Evolutionary conservation across 2,113 vertebrate genomes (phyloP), one percentile per base, ranked within the genome.

Genomic region (Marmota flaviventris): DNA sequence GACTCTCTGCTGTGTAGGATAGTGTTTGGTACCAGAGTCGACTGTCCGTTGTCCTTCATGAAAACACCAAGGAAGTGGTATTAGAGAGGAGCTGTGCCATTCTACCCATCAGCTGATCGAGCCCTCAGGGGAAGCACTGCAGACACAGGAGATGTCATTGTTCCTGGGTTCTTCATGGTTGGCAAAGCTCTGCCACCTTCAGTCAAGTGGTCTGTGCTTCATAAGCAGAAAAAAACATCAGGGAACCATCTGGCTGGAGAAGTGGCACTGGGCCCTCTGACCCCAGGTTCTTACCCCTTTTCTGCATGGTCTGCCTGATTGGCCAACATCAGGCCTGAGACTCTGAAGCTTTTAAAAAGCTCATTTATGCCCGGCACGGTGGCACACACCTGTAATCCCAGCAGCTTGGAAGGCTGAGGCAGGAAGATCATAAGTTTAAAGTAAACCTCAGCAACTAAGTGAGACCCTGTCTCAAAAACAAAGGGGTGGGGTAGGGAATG

Each of bases 101-200:
- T 27, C 12, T 5, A 20, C 53, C 45, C 45, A 45, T 45, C 8
- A 2, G 11, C 9, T 17, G 2, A 48, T 58, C 0, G 1, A 4
- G 34, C 70, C 34, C 4, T 1, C 8, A 5, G 34, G 45, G 34
- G 8, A 17, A 11, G 56, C 7, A 25, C 70, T 39, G 2, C 22
- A 29, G 34, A 17, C 11, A 24, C 75, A 51, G 53, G 17, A 34
- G 53, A 2, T 4, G 2, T 20, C n/a, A 2, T 1, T 20, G 34
- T 18, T 5, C 14, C 78, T 29, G 18, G n/a, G 20, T 34, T 69
- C 85, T 73, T 58, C 5, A 11, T 29, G 2, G 22, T 16, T 2
- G 0, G 20, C 67, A 81, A 0, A 85, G 51, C 79, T n/a, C 86
- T 42, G 67, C 65, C 48, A 0, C 51, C 12, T 67, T 25, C n/a